Evolutionary conservation across 2,113 vertebrate species (phyloP), one percentile per base, ranked within the genome.

Genomic region (Heptranchias perlo): DNA sequence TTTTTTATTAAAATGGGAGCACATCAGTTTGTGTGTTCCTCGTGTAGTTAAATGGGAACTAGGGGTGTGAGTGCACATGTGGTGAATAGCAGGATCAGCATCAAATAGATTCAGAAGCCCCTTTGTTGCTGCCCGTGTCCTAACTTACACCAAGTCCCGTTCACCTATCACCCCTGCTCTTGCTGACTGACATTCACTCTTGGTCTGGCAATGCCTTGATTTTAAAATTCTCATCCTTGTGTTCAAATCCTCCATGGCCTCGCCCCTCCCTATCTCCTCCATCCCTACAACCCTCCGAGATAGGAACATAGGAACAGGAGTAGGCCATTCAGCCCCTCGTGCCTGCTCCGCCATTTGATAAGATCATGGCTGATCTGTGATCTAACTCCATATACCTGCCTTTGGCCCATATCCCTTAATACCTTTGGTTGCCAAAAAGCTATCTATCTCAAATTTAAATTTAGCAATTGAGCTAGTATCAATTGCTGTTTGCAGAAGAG

Each of bases 41-140:
- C 52, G 94, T 67, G 39, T 49, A 62, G 23, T 95, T 95, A 95
- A 94, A 69, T 95, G 94, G 47, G 65, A 95, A 49, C 65, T 47
- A 31, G 64, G 62, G 62, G 25, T 95, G 61, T 25, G 25, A 65
- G 21, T 5, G 8, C 3, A 31, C 28, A 0, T 95, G 10, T 47
- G 93, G 44, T 67, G 52, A 95, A 49, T 23, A 69, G 44, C 13
- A 16, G 18, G 5, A 94, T 35, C 62, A 67, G 64, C 64, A 69
- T 13, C 54, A 62, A 61, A 61, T 58, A 18, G 31, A 92, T 92
- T 61, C 35, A n/a, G 89, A 93, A 62, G 58, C 58, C 16, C 58
- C 39, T 92, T 92, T 18, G 23, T 39, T 93, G 21, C 16, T 61
- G 35, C 89, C 84, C 44, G 6, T 92, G 2, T 21, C n/a, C 58